phyloP scores from a whole-genome alignment of 2,797 vertebrate genomes.

The Neomorphus geoffroyi region DNA sequence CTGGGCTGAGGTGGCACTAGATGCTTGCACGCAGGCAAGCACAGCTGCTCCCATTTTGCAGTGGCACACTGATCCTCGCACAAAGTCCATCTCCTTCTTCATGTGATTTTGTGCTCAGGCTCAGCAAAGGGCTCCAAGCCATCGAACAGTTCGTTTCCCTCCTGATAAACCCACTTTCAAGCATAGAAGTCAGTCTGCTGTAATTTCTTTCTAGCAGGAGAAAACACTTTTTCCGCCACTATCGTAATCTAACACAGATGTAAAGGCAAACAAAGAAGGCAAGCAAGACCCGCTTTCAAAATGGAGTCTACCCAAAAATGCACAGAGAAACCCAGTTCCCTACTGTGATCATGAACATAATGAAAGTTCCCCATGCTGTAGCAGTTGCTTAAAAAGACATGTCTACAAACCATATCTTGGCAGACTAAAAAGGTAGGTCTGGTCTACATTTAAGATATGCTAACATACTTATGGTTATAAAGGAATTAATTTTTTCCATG shows the following conservation, averaged over 20 bases:
- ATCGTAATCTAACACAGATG: neutral
- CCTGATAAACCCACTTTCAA: neutral
- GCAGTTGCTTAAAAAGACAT: neutral
- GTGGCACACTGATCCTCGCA: no score
- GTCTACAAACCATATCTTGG: neutral
- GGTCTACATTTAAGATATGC: neutral
- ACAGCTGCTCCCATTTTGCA: accelerated
- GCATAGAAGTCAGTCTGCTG: neutral
- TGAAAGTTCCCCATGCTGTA: neutral
- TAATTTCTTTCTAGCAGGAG: neutral
- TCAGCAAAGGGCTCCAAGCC: neutral
- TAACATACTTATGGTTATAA: neutral
- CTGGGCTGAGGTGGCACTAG: neutral
- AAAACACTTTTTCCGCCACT: neutral
- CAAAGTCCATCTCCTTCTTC: neutral
- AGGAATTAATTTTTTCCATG: neutral
- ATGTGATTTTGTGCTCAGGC: neutral
- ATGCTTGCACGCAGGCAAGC: accelerated
- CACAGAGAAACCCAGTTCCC: neutral
- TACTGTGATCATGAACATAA: neutral
- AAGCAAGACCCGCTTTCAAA: neutral
- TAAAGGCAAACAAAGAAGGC: neutral
- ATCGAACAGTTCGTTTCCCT: neutral
- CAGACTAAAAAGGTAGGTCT: neutral
- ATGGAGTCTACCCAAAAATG: neutral